A percentile compares a stretch with the other conserved stretches of the same genome.
Evolutionary conservation across 2,797 vertebrate species (phyloP).

Genomic region (Tympanoctomys barrerae): DNA sequence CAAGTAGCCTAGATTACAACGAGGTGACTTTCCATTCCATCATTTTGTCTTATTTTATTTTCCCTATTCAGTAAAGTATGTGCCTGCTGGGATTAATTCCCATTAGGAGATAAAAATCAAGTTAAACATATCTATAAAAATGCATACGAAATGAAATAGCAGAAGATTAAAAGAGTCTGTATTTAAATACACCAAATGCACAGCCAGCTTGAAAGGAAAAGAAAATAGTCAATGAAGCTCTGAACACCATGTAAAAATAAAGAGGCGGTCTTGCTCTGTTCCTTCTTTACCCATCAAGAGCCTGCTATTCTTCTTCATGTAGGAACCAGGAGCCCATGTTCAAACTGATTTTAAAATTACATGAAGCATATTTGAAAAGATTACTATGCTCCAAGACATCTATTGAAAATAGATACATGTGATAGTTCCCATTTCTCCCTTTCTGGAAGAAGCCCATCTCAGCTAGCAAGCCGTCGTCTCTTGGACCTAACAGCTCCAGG

Average conservation of each 20-base stretch:
- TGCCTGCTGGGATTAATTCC: constrained; percentile 53
- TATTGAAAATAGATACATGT: not conserved
- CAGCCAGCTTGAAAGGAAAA: not conserved
- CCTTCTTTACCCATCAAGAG: not conserved
- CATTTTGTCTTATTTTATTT: constrained; percentile 20
- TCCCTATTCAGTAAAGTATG: constrained; percentile 33
- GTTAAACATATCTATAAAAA: constrained; percentile 64
- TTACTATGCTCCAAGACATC: not conserved
- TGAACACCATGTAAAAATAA: fast-evolving
- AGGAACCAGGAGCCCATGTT: not conserved
- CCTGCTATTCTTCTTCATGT: not conserved
- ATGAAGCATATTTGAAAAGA: not conserved
- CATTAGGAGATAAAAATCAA: constrained; percentile 41
- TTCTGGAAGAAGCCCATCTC: not conserved
- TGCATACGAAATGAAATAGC: constrained; percentile 60
- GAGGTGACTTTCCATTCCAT: not conserved
- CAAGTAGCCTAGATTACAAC: not conserved
- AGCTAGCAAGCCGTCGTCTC: not conserved
- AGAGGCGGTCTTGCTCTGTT: not conserved
- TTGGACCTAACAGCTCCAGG: not conserved
- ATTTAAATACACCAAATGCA: constrained; percentile 17
- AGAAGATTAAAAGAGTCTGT: constrained; percentile 4
- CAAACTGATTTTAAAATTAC: constrained; percentile 3
- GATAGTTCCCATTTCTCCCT: not conserved
- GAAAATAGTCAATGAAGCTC: not conserved